Evolutionary conservation across 2,797 vertebrate species (phyloP).

Genomic region (Peromyscus nudipes): DNA sequence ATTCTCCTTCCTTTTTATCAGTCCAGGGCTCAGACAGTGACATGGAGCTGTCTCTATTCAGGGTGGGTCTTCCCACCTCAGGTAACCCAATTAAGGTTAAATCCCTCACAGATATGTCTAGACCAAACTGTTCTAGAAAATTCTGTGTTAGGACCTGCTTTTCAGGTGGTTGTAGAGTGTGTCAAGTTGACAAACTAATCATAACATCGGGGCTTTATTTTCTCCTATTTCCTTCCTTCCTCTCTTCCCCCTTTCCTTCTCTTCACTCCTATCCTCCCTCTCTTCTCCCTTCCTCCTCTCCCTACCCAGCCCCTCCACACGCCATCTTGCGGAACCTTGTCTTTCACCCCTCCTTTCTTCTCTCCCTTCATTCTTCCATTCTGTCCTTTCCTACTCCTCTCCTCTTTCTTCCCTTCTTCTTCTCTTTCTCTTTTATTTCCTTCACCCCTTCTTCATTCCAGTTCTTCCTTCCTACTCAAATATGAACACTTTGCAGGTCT

Average conservation of each 20-base stretch:
- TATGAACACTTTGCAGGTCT: not conserved
- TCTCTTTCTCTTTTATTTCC: too few relatives aligned
- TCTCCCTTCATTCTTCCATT: too few relatives aligned
- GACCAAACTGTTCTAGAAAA: too few relatives aligned
- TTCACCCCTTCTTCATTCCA: not conserved
- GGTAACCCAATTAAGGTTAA: not conserved
- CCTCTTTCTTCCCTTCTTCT: not conserved
- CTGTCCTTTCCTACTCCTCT: too few relatives aligned
- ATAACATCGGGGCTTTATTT: not conserved
- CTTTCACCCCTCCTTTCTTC: too few relatives aligned
- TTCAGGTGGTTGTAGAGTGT: not conserved
- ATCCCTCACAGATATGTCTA: not conserved
- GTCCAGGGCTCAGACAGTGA: not conserved
- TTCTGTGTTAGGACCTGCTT: not conserved
- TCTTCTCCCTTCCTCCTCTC: too few relatives aligned
- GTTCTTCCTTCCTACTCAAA: not conserved
- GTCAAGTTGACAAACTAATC: not conserved
- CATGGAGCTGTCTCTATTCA: not conserved
- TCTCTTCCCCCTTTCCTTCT: rapidly evolving
- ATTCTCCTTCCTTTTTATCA: too few relatives aligned
- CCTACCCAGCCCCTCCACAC: too few relatives aligned
- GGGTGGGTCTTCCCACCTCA: not conserved
- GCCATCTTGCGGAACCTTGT: not conserved
- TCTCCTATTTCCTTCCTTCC: not conserved
- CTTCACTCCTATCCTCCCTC: too few relatives aligned